Evolutionary conservation across 2,888 invertebrate species (phyloP), one percentile per base, ranked within the genome.

Genomic region (Epirrhoe tristata): DNA sequence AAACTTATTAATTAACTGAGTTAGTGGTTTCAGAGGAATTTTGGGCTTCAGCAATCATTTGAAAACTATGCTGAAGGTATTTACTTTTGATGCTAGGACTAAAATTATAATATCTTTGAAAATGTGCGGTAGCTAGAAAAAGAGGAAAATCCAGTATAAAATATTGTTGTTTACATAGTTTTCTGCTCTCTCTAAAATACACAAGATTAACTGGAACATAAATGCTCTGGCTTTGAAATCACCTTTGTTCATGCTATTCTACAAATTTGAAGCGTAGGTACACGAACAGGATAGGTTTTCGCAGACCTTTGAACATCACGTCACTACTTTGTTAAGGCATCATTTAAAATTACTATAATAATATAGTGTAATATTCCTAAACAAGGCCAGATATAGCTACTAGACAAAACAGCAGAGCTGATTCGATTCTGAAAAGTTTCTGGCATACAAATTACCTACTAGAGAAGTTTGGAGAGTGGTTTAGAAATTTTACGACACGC

Each of bases 401-500:
- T 16, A 48, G 2, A 48, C 48, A 58, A 58, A 32, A 34, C 58
- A 32, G 6, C 48, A 51, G 36, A 36, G 16, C 17, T 51, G 31
- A 43, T 24, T 43, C 50, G 36, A 58, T 46, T 36, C 57, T 24
- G 46, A 53, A 53, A 54, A 34, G 34, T 17, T 61, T 54, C 48
- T 34, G 50, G 62, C 48, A 63, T 63, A 63, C 56, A 63, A 63
- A 63, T 59, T 67, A 46, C 56, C 58, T 62, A 48, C 48, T 58
- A 48, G 53, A 51, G 48, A 63, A 60, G 57, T 60, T 63, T 60
- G 52, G 63, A 54, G 39, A 53, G 57, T 65, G 58, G 69, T 62
- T 64, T 58, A 50, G 57, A 50, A 63, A 63, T 70, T 70, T 67
- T 64, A 73, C 70, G 70, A 73, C 59, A 55, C 56, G 56, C 63